A percentile compares a stretch with the other conserved stretches of the same genome.
Evolutionary conservation across 2,113 vertebrate species (phyloP).

Genomic region (Bettongia penicillata): DNA sequence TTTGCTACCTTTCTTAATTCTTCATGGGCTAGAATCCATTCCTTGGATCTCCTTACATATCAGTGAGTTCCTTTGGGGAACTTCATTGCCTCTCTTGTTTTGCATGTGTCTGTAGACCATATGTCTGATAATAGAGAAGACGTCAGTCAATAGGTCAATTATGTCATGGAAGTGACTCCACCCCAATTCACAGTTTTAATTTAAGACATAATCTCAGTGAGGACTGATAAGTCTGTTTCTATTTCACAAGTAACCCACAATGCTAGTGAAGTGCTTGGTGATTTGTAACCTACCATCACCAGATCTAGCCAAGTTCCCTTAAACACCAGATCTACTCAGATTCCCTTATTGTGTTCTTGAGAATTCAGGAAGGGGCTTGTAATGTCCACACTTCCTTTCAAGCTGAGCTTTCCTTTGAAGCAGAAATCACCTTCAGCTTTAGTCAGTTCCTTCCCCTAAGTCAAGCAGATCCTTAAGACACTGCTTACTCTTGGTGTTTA

Average conservation of each 20-base stretch:
- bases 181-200: neutral
- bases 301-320: neutral
- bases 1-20: neutral
- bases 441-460: neutral
- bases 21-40: neutral
- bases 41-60: neutral
- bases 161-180: neutral
- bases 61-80: slow-evolving; percentile 51
- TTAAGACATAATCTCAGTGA: neutral
- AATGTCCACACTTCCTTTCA: neutral
- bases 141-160: neutral
- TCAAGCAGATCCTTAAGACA: neutral
- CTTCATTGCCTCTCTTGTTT: slow-evolving; percentile 26
- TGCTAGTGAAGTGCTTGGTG: neutral
- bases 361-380: neutral
- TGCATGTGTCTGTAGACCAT: slow-evolving; percentile 34
- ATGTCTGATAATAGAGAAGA: slow-evolving; percentile 2
- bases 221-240: too few species aligned
- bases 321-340: neutral
- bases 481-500: neutral
- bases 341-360: neutral
- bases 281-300: neutral
- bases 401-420: neutral
- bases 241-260: neutral
- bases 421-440: neutral